A percentile compares a stretch with the other conserved stretches of the same genome.
Evolutionary conservation across 2,113 vertebrate genomes (phyloP).

Genomic region (Odobenus rosmarus): DNA sequence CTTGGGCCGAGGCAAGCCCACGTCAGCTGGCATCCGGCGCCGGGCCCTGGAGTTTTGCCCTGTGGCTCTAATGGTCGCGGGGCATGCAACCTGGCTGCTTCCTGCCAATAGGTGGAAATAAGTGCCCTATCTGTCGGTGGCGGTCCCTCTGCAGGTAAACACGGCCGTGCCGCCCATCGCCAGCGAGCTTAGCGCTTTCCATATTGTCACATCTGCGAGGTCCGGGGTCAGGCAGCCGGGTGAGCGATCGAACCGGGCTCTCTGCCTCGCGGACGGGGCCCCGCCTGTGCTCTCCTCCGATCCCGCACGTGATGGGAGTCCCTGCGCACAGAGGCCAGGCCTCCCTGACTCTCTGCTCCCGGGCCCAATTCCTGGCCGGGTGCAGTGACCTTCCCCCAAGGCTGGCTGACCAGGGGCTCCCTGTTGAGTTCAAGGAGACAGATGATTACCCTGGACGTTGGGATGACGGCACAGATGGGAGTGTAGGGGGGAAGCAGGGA

Average conservation of each 20-base stretch:
- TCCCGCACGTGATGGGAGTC: accelerated
- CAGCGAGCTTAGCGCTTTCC: no score
- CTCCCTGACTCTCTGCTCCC: accelerated
- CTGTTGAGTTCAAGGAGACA: neutral
- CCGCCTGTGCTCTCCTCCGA: neutral
- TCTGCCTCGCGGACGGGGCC: neutral
- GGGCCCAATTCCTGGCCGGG: neutral
- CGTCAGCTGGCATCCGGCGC: accelerated
- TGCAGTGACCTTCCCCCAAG: neutral
- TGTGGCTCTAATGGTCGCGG: accelerated
- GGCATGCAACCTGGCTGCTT: no score
- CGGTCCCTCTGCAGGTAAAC: no score
- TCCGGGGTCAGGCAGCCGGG: no score
- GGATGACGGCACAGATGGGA: neutral
- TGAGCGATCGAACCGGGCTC: accelerated
- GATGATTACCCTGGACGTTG: neutral
- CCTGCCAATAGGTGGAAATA: no score
- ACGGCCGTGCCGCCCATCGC: no score
- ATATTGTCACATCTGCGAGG: no score
- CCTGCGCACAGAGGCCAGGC: neutral
- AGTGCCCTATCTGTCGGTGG: no score
- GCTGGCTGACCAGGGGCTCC: neutral
- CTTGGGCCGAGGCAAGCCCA: neutral
- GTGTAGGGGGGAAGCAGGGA: no score
- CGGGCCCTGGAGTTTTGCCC: neutral